These are phyloP conservation scores for Catostomus latipinnis DNA, from an alignment of 2,797 vertebrate genomes.

Conservation along the genomic window DNA sequence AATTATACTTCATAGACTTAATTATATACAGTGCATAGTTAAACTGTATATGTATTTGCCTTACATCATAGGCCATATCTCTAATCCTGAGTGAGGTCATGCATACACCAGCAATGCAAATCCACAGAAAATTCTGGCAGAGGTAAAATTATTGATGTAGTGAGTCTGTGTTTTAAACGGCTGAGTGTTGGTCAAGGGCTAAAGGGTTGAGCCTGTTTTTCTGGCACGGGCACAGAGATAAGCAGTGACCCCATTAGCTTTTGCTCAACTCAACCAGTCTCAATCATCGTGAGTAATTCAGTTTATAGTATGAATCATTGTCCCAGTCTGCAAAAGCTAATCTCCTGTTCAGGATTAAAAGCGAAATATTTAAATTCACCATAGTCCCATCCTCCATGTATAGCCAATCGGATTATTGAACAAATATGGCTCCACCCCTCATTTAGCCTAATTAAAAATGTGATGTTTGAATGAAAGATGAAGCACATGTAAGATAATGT, in stretches of 20 bases:
- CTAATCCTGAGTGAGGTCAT: not conserved
- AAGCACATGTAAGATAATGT: constrained; percentile 9
- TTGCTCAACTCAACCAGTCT: constrained; percentile 43
- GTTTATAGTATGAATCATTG: constrained; percentile 48
- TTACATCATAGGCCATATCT: not conserved
- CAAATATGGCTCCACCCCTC: not conserved
- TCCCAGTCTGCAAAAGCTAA: constrained; percentile 41
- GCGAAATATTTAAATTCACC: not conserved
- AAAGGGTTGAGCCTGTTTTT: constrained; percentile 33
- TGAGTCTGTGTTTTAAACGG: constrained; percentile 37
- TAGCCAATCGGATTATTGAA: not conserved
- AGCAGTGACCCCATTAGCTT: constrained; percentile 68
- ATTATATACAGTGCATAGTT: not conserved
- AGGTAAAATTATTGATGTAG: constrained; percentile 31
- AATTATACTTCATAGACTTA: not conserved
- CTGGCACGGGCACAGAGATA: constrained; percentile 49
- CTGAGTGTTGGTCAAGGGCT: not conserved
- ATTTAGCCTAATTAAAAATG: not conserved
- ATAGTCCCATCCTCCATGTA: not conserved
- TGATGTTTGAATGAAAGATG: constrained; percentile 18
- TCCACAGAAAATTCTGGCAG: not conserved
- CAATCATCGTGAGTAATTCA: constrained; percentile 51
- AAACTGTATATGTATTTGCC: not conserved
- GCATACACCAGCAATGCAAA: not conserved
- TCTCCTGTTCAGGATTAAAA: constrained; percentile 2